Conservation (phyloP, 2,113 vertebrate species). For the Prinia subflava region DNA sequence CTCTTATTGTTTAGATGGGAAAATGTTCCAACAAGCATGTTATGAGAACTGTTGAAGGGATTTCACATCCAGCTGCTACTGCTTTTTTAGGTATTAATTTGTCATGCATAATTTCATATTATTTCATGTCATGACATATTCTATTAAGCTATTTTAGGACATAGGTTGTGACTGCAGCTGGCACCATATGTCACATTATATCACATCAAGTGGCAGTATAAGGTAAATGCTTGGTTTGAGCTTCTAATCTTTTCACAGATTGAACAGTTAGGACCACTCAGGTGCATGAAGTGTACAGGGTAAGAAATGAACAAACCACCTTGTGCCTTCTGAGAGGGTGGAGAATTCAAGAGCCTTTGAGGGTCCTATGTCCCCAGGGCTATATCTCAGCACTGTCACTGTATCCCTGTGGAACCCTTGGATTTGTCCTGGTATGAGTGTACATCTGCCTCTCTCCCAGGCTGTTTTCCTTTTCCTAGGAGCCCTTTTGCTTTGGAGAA, state of each 20-base stretch:
- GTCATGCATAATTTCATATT: slow-evolving; percentile 32
- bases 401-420: neutral
- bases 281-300: neutral
- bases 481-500: neutral
- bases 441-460: neutral
- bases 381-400: fast-evolving
- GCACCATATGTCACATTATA: neutral
- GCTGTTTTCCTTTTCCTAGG: neutral
- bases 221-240: neutral
- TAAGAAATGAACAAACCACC: neutral
- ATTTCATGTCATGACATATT: slow-evolving; percentile 39
- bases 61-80: neutral
- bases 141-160: slow-evolving; percentile 37
- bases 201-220: slow-evolving; percentile 32
- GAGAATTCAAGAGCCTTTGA: neutral
- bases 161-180: neutral
- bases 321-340: neutral
- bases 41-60: neutral
- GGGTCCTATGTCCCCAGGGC: neutral
- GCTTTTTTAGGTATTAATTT: slow-evolving; percentile 39
- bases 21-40: neutral
- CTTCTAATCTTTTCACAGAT: neutral
- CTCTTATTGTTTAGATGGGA: neutral
- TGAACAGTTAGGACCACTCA: neutral
- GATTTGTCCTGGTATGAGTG: fast-evolving